Evolutionary conservation across 2,888 invertebrate species (phyloP).

Genomic region (Aproaerema taeniolella): DNA sequence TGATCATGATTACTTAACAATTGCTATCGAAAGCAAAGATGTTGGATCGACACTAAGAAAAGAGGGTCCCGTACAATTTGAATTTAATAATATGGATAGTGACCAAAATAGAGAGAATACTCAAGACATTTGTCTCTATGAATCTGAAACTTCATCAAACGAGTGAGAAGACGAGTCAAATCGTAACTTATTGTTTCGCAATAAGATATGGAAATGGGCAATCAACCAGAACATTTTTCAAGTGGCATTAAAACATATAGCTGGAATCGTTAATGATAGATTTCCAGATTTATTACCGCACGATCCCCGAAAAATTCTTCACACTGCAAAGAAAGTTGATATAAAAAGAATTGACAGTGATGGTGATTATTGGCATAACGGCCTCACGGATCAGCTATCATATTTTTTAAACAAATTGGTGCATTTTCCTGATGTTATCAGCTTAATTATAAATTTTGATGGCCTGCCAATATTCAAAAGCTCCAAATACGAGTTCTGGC

Average conservation of each 20-base stretch:
- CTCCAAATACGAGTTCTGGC: constrained; percentile 13
- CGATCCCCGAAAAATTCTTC: constrained; percentile 3
- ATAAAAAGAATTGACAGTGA: constrained; percentile 1
- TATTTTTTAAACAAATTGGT: constrained; percentile 2
- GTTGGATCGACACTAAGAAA: too few species aligned
- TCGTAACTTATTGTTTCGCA: background rate
- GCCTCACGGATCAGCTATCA: background rate
- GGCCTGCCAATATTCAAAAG: constrained; percentile 6
- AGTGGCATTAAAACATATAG: constrained; percentile 6
- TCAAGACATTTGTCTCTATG: background rate
- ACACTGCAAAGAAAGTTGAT: constrained; percentile 1
- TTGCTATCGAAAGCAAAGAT: too few species aligned
- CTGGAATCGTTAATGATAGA: constrained; percentile 4
- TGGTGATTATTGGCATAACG: constrained; percentile 5
- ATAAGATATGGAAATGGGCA: constrained; percentile 2
- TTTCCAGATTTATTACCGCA: constrained; percentile 1
- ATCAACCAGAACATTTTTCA: background rate
- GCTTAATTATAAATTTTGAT: constrained; percentile 1
- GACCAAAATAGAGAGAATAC: too few species aligned
- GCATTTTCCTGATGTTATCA: background rate
- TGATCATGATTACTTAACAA: too few species aligned
- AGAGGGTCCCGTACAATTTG: too few species aligned
- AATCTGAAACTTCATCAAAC: constrained; percentile 6
- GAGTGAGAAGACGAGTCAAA: constrained; percentile 5
- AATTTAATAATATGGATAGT: background rate